Conservation (phyloP, 1,140 invertebrate genomes). For the Sogatella furcifera region DNA sequence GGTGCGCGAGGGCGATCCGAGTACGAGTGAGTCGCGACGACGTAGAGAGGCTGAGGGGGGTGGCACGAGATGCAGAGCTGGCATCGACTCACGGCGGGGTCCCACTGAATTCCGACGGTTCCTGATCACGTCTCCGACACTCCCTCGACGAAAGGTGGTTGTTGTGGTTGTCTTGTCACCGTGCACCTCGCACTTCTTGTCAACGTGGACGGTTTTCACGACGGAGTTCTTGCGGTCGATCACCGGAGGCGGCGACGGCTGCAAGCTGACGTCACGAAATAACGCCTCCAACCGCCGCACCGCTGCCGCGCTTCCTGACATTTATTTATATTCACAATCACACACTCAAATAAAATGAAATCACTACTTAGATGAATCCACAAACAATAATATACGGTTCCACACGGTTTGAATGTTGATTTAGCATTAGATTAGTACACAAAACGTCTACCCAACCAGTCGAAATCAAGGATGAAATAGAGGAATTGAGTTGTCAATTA, state of each 20-base stretch:
- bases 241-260: conserved; percentile 29
- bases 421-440: too few relatives aligned
- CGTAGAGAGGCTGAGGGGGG: conserved; percentile 26
- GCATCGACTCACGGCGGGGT: conserved; percentile 35
- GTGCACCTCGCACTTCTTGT: conserved; percentile 55
- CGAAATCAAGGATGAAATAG: too few relatives aligned
- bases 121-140: conserved; percentile 25
- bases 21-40: conserved; percentile 39
- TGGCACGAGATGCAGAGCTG: conserved; percentile 11
- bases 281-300: conserved; percentile 58
- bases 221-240: conserved; percentile 4
- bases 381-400: too few relatives aligned
- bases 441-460: too few relatives aligned
- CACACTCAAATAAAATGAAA: too few relatives aligned
- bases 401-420: too few relatives aligned
- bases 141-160: conserved; percentile 41
- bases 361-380: too few relatives aligned
- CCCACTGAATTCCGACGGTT: conserved; percentile 9
- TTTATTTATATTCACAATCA: not conserved
- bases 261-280: conserved; percentile 51
- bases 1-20: conserved; percentile 16
- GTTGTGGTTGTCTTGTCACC: conserved; percentile 48
- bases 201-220: conserved; percentile 25
- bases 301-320: conserved; percentile 36
- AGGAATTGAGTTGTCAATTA: too few relatives aligned